A percentile compares a stretch with the other conserved stretches of the same genome.
Evolutionary conservation across 2,113 vertebrate genomes (phyloP).

Genomic region (Podarcis muralis): DNA sequence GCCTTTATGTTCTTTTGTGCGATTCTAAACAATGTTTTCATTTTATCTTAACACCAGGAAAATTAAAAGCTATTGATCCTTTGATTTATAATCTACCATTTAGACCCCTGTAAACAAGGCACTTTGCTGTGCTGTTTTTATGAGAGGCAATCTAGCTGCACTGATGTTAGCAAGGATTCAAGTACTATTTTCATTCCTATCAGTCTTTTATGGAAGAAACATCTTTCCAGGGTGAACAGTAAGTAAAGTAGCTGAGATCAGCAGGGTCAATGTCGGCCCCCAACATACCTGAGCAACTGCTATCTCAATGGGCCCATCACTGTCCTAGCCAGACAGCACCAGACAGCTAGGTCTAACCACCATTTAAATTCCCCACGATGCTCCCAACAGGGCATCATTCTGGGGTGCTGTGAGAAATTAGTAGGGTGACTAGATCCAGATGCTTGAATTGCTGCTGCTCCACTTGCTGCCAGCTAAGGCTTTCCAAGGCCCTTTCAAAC

Average conservation of each 20-base stretch:
- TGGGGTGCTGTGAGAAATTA: not conserved
- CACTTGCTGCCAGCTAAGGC: not conserved
- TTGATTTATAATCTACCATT: slow-evolving; percentile 3
- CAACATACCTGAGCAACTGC: not conserved
- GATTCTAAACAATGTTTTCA: not conserved
- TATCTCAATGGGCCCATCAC: not conserved
- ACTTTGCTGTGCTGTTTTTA: not conserved
- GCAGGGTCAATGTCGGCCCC: not conserved
- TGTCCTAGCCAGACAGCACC: not conserved
- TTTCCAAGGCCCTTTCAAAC: not conserved
- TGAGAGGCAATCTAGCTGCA: not conserved
- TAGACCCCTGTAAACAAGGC: not conserved
- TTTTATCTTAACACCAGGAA: not conserved
- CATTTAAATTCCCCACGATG: not conserved
- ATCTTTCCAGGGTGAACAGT: not conserved
- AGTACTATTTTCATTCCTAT: not conserved
- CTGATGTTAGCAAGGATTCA: not conserved
- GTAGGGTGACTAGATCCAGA: not conserved
- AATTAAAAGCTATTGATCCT: not conserved
- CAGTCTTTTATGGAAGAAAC: not conserved
- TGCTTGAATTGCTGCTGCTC: not conserved
- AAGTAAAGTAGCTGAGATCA: not conserved
- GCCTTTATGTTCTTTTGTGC: not conserved
- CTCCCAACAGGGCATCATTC: not conserved
- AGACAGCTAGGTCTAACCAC: not conserved